Conservation (phyloP, 2,113 vertebrate genomes). For the Sterrhoptilus dennistouni region DNA sequence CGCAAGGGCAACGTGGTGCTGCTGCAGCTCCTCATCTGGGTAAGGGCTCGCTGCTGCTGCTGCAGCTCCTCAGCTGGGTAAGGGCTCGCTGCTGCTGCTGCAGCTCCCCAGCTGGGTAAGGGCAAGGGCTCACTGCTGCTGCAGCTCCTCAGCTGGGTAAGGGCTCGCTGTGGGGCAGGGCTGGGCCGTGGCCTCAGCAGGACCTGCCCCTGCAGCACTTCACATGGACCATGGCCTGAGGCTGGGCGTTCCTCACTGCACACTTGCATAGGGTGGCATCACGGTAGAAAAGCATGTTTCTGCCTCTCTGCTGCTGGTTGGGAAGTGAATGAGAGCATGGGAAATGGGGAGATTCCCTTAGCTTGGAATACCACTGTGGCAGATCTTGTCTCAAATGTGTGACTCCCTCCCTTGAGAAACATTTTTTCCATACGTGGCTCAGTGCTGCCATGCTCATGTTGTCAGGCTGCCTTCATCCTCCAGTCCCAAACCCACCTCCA, state of each 20-base stretch:
- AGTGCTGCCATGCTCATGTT: too few species aligned
- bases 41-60: slow-evolving; percentile 54
- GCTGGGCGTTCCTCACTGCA: rapidly evolving
- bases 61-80: too few species aligned
- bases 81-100: too few species aligned
- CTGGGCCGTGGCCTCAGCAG: neutral
- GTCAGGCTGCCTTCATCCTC: neutral
- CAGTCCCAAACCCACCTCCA: rapidly evolving
- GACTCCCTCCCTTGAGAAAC: neutral
- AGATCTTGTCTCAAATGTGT: rapidly evolving
- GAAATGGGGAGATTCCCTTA: neutral
- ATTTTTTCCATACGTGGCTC: rapidly evolving
- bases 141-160: slow-evolving; percentile 77
- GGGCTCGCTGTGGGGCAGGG: neutral
- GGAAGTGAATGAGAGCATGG: rapidly evolving
- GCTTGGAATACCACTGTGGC: rapidly evolving
- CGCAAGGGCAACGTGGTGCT: slow-evolving; percentile 90
- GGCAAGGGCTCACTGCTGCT: too few species aligned
- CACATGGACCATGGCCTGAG: rapidly evolving
- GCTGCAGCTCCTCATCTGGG: slow-evolving; percentile 94
- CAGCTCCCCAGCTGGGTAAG: too few species aligned
- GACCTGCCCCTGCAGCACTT: too few species aligned
- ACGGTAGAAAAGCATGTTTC: rapidly evolving
- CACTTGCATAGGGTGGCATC: rapidly evolving
- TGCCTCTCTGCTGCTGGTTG: neutral